A percentile compares a stretch with the other conserved stretches of the same genome.
Evolutionary conservation across 2,888 invertebrate genomes (phyloP).

Genomic region (Diarsia brunnea): DNA sequence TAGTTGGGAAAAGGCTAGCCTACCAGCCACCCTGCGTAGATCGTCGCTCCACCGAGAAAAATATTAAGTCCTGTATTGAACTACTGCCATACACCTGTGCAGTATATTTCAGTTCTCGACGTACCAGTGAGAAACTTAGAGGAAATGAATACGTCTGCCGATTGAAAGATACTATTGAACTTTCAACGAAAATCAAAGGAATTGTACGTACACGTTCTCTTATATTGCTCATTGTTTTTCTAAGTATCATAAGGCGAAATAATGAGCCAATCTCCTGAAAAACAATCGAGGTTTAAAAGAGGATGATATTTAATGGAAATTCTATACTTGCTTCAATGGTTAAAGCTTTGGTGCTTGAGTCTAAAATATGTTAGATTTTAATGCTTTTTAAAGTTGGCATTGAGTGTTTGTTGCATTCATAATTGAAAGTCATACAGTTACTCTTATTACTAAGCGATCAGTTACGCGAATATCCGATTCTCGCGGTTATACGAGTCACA

Average conservation of each 20-base stretch:
- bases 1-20: too few relatives aligned
- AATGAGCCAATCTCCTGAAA: background rate
- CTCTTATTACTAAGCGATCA: background rate
- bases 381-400: background rate
- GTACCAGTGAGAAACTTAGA: conserved; percentile 69
- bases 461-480: too few relatives aligned
- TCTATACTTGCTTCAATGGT: background rate
- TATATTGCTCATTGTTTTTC: conserved; percentile 28
- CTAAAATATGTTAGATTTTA: background rate
- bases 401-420: too few relatives aligned
- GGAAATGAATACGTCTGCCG: conserved; percentile 84
- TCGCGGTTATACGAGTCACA: too few relatives aligned
- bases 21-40: background rate
- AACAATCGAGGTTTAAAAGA: background rate
- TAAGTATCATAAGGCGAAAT: background rate
- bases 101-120: conserved; percentile 40
- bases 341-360: background rate
- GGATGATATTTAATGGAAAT: background rate
- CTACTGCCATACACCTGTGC: conserved; percentile 33
- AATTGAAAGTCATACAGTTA: background rate
- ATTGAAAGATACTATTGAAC: conserved; percentile 79
- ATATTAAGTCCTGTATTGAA: background rate
- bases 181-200: conserved; percentile 58
- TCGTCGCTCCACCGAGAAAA: background rate
- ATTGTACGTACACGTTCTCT: conserved; percentile 15